phyloP scores from a whole-genome alignment of 2,797 vertebrate species.

The Arrhamphus sclerolepis region DNA sequence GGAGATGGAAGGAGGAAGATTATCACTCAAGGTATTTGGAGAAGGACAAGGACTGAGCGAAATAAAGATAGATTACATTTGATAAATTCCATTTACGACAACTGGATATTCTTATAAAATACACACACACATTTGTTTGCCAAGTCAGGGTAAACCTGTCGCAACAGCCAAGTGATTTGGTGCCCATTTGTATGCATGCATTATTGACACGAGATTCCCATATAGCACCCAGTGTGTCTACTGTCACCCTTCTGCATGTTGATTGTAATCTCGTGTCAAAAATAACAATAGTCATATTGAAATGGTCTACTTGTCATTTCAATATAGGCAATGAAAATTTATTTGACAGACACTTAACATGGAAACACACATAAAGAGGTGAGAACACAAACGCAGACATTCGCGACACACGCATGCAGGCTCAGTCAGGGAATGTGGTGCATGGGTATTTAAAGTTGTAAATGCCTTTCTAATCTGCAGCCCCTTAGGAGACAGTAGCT shows the following conservation, averaged over 20 bases:
- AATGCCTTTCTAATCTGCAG: conserved; percentile 74
- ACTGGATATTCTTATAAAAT: conserved; percentile 20
- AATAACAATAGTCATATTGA: conserved; percentile 72
- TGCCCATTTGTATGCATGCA: conserved; percentile 66
- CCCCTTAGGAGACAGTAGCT: conserved; percentile 72
- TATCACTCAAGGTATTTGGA: conserved; percentile 60
- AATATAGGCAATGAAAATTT: conserved; percentile 41
- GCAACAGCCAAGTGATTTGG: conserved; percentile 60
- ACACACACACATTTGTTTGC: conserved; percentile 14
- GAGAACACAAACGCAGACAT: conserved; percentile 48
- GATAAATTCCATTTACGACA: conserved; percentile 62
- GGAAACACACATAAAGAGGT: conserved; percentile 32
- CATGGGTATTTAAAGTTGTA: conserved; percentile 72
- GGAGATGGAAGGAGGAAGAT: conserved; percentile 42
- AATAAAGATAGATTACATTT: conserved; percentile 51
- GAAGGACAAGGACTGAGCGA: conserved; percentile 40
- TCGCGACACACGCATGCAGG: conserved; percentile 30
- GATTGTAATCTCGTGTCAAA: conserved; percentile 72
- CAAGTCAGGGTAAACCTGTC: conserved; percentile 50
- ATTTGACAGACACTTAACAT: conserved; percentile 66
- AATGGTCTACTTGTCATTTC: conserved; percentile 67
- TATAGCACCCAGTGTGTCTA: conserved; percentile 51
- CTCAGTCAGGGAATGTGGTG: conserved; percentile 47
- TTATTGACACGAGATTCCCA: conserved; percentile 67
- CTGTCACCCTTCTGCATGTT: conserved; percentile 58